These are phyloP conservation scores for Podilymbus podiceps DNA, from an alignment of 2,113 vertebrate genomes.

Conservation along the genomic window DNA sequence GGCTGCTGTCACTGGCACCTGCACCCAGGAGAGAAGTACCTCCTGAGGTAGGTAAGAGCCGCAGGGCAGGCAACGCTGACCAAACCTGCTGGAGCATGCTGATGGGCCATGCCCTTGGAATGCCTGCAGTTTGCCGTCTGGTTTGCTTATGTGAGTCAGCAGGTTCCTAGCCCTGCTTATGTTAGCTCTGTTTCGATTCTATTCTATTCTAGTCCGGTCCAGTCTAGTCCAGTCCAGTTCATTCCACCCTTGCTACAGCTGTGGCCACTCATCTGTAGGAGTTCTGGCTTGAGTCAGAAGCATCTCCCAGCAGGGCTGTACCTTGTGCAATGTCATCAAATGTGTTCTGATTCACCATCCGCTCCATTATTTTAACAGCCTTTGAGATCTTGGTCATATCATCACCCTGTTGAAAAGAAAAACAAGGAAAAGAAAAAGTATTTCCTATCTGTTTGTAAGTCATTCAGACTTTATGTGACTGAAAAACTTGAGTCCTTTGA, in stretches of 20 bases:
- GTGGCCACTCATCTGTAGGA: not conserved
- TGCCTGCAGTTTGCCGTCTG: not conserved
- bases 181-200: not conserved
- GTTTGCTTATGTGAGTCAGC: not conserved
- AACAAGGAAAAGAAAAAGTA: not conserved
- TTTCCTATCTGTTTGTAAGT: not conserved
- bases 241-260: not conserved
- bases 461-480: not conserved
- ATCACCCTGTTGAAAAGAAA: conserved; percentile 71
- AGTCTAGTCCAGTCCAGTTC: too few species aligned
- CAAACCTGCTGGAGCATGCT: not conserved
- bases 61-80: not conserved
- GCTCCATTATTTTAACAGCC: conserved; percentile 84
- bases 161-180: not conserved
- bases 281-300: not conserved
- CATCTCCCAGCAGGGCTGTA: conserved; percentile 18
- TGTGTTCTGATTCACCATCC: conserved; percentile 90
- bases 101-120: not conserved
- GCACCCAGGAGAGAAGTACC: not conserved
- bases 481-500: not conserved
- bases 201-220: too few species aligned
- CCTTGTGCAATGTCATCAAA: conserved; percentile 90
- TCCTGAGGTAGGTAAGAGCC: not conserved
- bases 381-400: conserved; percentile 80
- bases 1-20: not conserved